These are phyloP conservation scores for Gymnoscelis rufifasciata DNA, from an alignment of 2,888 invertebrate genomes.

Conservation along the genomic window DNA sequence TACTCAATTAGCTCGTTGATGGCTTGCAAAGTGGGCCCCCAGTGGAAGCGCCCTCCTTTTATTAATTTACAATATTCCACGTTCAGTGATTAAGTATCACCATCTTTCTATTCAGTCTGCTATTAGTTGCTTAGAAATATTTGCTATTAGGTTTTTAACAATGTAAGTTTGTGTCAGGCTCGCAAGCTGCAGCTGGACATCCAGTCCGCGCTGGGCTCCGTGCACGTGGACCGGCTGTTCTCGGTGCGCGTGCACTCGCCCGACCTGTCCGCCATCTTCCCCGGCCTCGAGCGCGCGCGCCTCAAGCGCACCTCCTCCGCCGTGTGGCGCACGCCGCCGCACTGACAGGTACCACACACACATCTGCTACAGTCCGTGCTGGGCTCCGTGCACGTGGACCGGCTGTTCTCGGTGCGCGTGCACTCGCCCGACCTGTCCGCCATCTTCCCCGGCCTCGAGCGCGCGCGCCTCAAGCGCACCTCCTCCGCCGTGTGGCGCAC, in stretches of 20 bases:
- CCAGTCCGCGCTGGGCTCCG: slow-evolving; percentile 59
- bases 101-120: too few relatives aligned
- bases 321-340: slow-evolving; percentile 84
- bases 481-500: slow-evolving; percentile 88
- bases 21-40: too few relatives aligned
- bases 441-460: slow-evolving; percentile 84
- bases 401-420: slow-evolving; percentile 80
- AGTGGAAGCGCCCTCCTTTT: too few relatives aligned
- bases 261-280: slow-evolving; percentile 84
- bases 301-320: slow-evolving; percentile 86
- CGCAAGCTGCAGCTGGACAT: slow-evolving; percentile 62
- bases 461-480: slow-evolving; percentile 81
- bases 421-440: slow-evolving; percentile 82
- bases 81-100: too few relatives aligned
- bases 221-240: slow-evolving; percentile 80
- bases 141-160: too few relatives aligned
- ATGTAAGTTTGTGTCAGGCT: too few relatives aligned
- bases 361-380: slow-evolving; percentile 71
- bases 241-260: slow-evolving; percentile 80
- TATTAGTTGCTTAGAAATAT: too few relatives aligned
- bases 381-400: slow-evolving; percentile 63
- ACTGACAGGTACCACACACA: too few relatives aligned
- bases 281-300: slow-evolving; percentile 80
- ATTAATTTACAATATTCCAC: too few relatives aligned
- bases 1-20: too few relatives aligned